A percentile compares a stretch with the other conserved stretches of the same genome.
These are phyloP conservation scores for Rotaria magnacalcarata DNA, from an alignment of 2,888 invertebrate species.

Conservation along the genomic window DNA sequence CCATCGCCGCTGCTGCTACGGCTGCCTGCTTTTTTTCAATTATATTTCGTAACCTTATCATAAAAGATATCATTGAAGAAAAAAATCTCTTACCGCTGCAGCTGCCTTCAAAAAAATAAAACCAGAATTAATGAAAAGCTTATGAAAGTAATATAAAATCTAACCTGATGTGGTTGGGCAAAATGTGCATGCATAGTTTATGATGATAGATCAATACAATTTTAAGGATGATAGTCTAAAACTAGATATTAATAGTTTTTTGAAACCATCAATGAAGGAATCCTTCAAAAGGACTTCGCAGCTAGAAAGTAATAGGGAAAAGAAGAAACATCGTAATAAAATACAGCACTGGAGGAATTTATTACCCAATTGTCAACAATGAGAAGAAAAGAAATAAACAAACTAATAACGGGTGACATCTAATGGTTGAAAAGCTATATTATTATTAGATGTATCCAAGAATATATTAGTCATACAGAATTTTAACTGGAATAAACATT, in stretches of 20 bases:
- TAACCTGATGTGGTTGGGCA: conserved; percentile 23
- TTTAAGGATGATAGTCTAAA: not conserved
- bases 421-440: not conserved
- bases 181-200: conserved; percentile 28
- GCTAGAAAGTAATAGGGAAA: not conserved
- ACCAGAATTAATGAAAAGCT: not conserved
- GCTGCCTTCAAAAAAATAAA: not conserved
- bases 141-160: not conserved
- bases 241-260: not conserved
- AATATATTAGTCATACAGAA: too few species aligned
- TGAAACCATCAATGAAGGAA: not conserved
- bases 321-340: not conserved
- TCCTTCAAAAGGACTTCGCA: not conserved
- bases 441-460: too few species aligned
- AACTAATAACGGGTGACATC: not conserved
- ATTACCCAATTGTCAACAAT: not conserved
- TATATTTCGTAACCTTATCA: not conserved
- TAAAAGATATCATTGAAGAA: not conserved
- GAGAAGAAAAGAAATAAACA: not conserved
- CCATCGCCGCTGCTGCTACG: not conserved
- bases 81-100: not conserved
- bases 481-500: too few species aligned
- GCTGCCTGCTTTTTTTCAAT: not conserved
- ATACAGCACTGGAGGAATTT: not conserved
- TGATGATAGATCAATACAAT: not conserved